phyloP scores from a whole-genome alignment of 2,888 invertebrate species.

The Volucella bombylans region DNA sequence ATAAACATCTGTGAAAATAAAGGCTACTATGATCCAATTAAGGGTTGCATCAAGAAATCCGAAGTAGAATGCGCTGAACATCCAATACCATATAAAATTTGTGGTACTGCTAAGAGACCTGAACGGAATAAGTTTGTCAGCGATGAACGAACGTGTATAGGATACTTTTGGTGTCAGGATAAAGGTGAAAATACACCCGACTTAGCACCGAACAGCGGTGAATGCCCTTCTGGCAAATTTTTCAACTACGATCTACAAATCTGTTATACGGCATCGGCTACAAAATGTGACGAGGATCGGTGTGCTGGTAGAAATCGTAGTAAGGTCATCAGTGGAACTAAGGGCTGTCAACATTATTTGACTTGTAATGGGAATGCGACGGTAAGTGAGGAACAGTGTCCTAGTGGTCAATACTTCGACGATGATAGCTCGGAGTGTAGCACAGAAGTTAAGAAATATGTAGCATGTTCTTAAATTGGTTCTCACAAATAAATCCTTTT shows the following conservation, averaged over 20 bases:
- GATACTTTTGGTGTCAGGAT: slow-evolving; percentile 78
- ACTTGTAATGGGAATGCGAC: slow-evolving; percentile 71
- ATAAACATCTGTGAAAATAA: slow-evolving; percentile 60
- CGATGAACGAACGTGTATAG: slow-evolving; percentile 78
- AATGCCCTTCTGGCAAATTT: slow-evolving; percentile 76
- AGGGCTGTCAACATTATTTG: slow-evolving; percentile 76
- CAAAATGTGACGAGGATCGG: slow-evolving; percentile 76
- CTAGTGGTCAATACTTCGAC: slow-evolving; percentile 73
- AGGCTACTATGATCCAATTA: slow-evolving; percentile 75
- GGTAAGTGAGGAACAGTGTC: slow-evolving; percentile 59
- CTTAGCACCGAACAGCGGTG: slow-evolving; percentile 74
- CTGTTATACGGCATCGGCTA: slow-evolving; percentile 72
- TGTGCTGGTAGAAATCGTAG: slow-evolving; percentile 75
- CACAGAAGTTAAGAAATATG: neutral
- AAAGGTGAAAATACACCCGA: slow-evolving; percentile 76
- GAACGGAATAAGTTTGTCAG: slow-evolving; percentile 76
- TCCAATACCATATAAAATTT: slow-evolving; percentile 76
- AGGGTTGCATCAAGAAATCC: slow-evolving; percentile 75
- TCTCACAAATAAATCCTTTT: slow-evolving; percentile 16
- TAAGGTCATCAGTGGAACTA: slow-evolving; percentile 69
- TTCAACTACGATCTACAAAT: slow-evolving; percentile 74
- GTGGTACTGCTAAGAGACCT: slow-evolving; percentile 78
- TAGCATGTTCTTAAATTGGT: slow-evolving; percentile 29
- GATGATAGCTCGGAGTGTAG: slow-evolving; percentile 60
- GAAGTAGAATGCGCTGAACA: slow-evolving; percentile 75